phyloP scores from a whole-genome alignment of 2,888 invertebrate species.

The Physocephala rufipes region DNA sequence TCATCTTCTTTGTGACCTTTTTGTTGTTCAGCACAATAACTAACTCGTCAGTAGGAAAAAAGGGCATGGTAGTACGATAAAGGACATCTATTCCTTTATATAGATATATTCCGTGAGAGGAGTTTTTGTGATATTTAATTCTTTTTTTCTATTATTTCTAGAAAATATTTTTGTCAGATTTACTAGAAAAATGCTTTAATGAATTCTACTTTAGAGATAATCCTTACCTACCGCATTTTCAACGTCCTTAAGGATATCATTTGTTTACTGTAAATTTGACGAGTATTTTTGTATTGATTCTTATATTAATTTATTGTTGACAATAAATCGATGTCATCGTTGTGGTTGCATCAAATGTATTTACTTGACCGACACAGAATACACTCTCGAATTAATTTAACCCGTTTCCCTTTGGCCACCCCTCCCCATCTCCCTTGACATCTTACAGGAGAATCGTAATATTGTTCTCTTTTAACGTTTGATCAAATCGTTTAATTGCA shows the following conservation, averaged over 20 bases:
- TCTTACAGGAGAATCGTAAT: slow-evolving; percentile 15
- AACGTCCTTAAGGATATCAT: no score
- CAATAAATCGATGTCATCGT: no score
- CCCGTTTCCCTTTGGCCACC: no score
- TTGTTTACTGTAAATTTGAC: no score
- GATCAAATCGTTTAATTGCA: not conserved
- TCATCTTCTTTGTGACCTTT: slow-evolving; percentile 7
- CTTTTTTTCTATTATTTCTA: not conserved
- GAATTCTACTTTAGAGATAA: no score
- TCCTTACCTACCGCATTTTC: slow-evolving; percentile 22
- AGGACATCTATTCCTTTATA: no score
- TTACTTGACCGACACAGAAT: no score
- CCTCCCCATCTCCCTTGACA: not conserved
- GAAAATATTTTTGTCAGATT: slow-evolving; percentile 13
- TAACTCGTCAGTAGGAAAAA: not conserved
- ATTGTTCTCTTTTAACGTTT: no score
- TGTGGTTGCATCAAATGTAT: no score
- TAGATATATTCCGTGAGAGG: not conserved
- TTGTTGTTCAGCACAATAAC: not conserved
- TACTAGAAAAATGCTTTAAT: not conserved
- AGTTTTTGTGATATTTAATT: not conserved
- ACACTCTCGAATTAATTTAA: no score
- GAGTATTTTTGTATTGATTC: no score
- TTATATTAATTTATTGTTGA: no score
- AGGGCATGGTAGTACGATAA: not conserved